Percentiles rank a stretch among this genome's conserved stretches.
Evolutionary conservation across 2,113 vertebrate genomes (phyloP).

Genomic region (Nematolebias whitei): DNA sequence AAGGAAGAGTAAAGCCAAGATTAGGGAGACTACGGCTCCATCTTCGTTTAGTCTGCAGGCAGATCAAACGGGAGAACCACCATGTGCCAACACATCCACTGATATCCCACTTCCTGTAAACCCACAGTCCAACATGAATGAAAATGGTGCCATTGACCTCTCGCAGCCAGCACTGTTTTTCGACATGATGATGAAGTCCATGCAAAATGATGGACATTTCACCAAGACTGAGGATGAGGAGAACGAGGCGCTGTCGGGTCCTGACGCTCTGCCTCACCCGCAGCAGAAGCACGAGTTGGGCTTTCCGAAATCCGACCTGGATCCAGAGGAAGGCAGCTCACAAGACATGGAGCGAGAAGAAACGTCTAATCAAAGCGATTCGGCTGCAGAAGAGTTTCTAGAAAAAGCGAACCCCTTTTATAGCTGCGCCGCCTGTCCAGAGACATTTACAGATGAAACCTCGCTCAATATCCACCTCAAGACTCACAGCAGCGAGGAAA

Average conservation of each 20-base stretch:
- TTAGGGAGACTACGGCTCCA: slow-evolving; percentile 8
- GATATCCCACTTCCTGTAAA: slow-evolving; percentile 48
- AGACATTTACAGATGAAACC: slow-evolving; percentile 59
- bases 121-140: slow-evolving; percentile 53
- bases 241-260: slow-evolving; percentile 2
- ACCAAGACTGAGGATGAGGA: slow-evolving; percentile 51
- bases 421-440: slow-evolving; percentile 68
- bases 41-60: slow-evolving; percentile 19
- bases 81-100: neutral
- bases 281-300: neutral
- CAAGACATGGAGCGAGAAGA: slow-evolving; percentile 23
- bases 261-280: slow-evolving; percentile 5
- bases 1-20: slow-evolving; percentile 44
- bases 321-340: neutral
- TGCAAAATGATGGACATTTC: slow-evolving; percentile 31
- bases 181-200: slow-evolving; percentile 40
- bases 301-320: slow-evolving; percentile 24
- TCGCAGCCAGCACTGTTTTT: slow-evolving; percentile 58
- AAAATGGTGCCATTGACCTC: slow-evolving; percentile 63
- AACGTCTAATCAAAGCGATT: neutral
- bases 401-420: slow-evolving; percentile 42
- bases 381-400: neutral
- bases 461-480: slow-evolving; percentile 73
- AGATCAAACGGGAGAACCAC: slow-evolving; percentile 1
- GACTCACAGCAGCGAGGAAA: slow-evolving; percentile 64